Conservation (phyloP, 1,140 invertebrate genomes). For the Nomia melanderi region DNA sequence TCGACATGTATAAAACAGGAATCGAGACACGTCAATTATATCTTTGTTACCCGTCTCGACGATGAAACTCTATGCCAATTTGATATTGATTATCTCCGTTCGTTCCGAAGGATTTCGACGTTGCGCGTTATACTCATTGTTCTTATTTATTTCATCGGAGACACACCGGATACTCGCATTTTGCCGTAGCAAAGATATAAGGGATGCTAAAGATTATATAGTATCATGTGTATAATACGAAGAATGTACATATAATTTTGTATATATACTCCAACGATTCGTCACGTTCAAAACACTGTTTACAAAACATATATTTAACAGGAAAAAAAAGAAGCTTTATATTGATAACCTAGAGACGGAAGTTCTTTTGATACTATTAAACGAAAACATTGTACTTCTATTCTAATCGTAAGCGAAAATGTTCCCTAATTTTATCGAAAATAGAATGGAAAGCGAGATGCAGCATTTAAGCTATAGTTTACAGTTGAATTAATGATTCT, state of each 20-base stretch:
- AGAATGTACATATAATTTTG: constrained; percentile 65
- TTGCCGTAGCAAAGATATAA: constrained; percentile 56
- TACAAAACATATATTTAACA: constrained; percentile 52
- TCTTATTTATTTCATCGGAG: constrained; percentile 20
- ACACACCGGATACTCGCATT: background rate
- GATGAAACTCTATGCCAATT: constrained; percentile 11
- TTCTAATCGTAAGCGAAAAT: constrained; percentile 37
- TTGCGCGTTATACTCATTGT: background rate
- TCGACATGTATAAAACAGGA: constrained; percentile 47
- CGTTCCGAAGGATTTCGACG: background rate
- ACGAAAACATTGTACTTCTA: constrained; percentile 40
- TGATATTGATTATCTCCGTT: constrained; percentile 25
- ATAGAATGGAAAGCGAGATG: background rate
- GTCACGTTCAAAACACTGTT: constrained; percentile 58
- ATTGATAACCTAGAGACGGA: constrained; percentile 49
- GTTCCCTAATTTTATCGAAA: constrained; percentile 45
- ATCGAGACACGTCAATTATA: constrained; percentile 49
- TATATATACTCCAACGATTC: constrained; percentile 58
- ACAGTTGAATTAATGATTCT: background rate
- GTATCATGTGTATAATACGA: constrained; percentile 60
- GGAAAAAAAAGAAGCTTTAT: constrained; percentile 52
- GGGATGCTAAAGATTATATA: constrained; percentile 33
- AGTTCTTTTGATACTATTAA: constrained; percentile 52
- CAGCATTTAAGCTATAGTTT: constrained; percentile 14
- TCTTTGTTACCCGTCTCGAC: constrained; percentile 45